Base-by-base conservation (phyloP, 2,113 vertebrate species). In the Mustelus asterias region DNA sequence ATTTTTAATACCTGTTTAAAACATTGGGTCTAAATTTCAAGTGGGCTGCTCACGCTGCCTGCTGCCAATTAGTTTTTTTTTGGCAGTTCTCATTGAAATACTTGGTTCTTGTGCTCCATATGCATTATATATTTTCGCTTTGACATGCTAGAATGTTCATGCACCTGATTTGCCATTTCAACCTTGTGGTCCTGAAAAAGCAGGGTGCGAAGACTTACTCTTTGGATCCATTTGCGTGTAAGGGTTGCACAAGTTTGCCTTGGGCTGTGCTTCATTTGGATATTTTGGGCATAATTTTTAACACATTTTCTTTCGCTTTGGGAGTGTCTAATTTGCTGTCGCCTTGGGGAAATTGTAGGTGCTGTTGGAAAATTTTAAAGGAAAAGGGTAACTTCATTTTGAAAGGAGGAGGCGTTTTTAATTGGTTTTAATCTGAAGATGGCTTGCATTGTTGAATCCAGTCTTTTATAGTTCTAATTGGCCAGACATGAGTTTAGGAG, bases 1-100 rank as follows among this genome's bases (percentile, higher is more conserved):
- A 67, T 94, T n/a, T 95, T 95, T 72, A 48, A 95, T 94, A 70
- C 41, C 37, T 1, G 67, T 94, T 94, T 48, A 29, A 70, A 44
- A 44, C 2, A 1, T 29, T 70, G 7, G 18, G 92, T 72, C 24
- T 95, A 44, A 41, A 41, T 48, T 95, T 41, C 22, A 48, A 95
- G 24, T 72, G 18, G 41, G 94, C 44, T 48, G 22, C 88, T 90
- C 24, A 60, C 60, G 2, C 26, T 89, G 41, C 44, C 44, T 24
- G 58, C 24, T 29, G 24, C 41, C 44, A 41, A 5, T 94, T 67
- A 10, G 24, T 90, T 33, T 89, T 58, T 54, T 63, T 63, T 63
- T 63, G 16, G 54, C 89, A 63, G 29, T n/a, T 63, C 58, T 58
- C 29, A 63, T 20, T 63, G 54, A 92, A 92, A 18, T 63, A 58